Evolutionary conservation across 2,888 invertebrate species (phyloP).

Genomic region (Sericinus montela): DNA sequence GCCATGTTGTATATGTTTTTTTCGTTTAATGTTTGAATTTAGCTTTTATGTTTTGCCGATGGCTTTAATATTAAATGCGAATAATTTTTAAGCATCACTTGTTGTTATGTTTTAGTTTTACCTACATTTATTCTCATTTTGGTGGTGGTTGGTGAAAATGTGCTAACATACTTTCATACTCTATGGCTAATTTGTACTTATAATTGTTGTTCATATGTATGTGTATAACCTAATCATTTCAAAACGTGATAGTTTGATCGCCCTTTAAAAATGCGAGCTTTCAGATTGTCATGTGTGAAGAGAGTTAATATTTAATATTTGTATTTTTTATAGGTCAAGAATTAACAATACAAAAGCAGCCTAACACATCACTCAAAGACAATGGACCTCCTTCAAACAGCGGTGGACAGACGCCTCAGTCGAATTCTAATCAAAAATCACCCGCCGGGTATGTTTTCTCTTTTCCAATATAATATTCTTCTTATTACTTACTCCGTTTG

Average conservation of each 20-base stretch:
- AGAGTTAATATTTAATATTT: background rate
- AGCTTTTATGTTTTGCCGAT: conserved; percentile 7
- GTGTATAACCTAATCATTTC: conserved; percentile 2
- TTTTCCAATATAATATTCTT: no score
- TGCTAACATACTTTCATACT: conserved; percentile 75
- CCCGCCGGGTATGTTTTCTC: conserved; percentile 87
- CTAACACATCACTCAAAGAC: conserved; percentile 92
- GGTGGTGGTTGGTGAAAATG: conserved; percentile 80
- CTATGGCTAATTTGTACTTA: conserved; percentile 75
- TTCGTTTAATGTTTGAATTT: conserved; percentile 2
- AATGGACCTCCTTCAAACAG: conserved; percentile 77
- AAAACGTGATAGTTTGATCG: background rate
- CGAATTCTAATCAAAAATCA: conserved; percentile 81
- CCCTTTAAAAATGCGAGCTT: background rate
- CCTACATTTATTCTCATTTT: conserved; percentile 42
- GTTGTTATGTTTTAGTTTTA: conserved; percentile 26
- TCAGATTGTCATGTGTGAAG: background rate
- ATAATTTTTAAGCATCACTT: conserved; percentile 20
- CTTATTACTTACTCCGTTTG: no score
- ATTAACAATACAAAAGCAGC: conserved; percentile 96
- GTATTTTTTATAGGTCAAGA: conserved; percentile 83
- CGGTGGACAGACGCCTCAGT: conserved; percentile 71
- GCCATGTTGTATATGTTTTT: background rate
- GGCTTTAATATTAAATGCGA: conserved; percentile 16
- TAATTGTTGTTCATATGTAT: conserved; percentile 33